Base-by-base conservation (phyloP, 2,113 vertebrate genomes). In the Lanius ludovicianus region DNA sequence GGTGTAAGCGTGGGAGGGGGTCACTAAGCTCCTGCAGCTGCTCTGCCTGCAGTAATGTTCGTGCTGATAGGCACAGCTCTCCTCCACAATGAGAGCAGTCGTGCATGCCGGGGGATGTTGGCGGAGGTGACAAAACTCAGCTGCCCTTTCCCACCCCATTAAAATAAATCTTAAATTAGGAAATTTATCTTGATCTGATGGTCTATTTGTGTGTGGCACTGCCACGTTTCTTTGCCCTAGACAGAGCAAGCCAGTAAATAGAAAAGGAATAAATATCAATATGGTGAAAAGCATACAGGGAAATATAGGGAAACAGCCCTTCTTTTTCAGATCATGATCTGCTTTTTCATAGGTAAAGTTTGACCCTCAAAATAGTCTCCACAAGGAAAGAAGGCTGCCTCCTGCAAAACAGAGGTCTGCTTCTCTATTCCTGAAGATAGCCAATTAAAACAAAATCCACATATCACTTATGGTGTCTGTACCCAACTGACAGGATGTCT, bases 161-260 rank as follows among this genome's bases (percentile, higher is more conserved):
- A 55, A 96, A 97, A 96, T 92, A 96, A 95, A 95, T 92, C 94
- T 91, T 95, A 95, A 96, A 97, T 97, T 95, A 95, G 93, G 89
- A 96, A 92, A 98, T 98, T 96, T 93, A 93, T 98, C 97, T 97
- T 97, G 97, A 97, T 97, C 89, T 60, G 52, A 42, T 71, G 91
- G 47, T 57, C 55, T 81, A 79, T 93, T 87, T 96, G 71, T 68
- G 84, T 63, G 62, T 87, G 90, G 83, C 35, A 8, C 41, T 84
- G 52, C 63, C 41, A 9, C 1, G 2, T 75, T 44, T 41, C 52
- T 95, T 97, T 95, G 77, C 87, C 80, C 41, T 41, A 25, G 69
- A 55, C 28, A n/a, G 65, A 47, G 24, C 47, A 64, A 65, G 20
- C 52, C 46, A 73, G 55, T 69, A 79, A 91, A 84, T 30, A 41